Evolutionary conservation across 2,113 vertebrate species (phyloP), one percentile per base, ranked within the genome.

Genomic region (Ursus arctos): DNA sequence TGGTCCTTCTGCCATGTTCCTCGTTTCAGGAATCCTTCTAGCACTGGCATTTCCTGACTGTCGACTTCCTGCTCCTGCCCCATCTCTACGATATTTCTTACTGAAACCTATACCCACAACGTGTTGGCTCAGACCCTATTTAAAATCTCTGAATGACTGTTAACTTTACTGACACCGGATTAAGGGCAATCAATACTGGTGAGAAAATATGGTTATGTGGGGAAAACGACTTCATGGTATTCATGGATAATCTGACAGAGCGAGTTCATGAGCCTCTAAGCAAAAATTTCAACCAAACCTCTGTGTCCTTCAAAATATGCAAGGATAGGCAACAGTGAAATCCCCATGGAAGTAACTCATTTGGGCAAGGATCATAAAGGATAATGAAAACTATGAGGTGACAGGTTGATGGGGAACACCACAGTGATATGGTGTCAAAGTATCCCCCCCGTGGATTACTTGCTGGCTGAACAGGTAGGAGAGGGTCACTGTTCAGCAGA

Each of bases 251-350:
- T 76, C 49, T 71, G n/a, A 57, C 43, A 83, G 2, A 89, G 33
- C 10, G 93, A 87, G 57, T 72, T 86, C n/a, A 85, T 33, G 43
- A 96, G 21, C n/a, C 69, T 91, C 61, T 84, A 94, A 89, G 14
- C 19, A 57, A 88, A 80, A 8, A n/a, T 81, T 85, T 93, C 53
- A 43, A 19, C 1, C 69, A 91, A 88, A 84, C 12, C 16, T 87
- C 6, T 21, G 19, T 28, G 26, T 81, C 40, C 28, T 94, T 96
- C 65, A 96, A 92, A 94, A 72, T 79, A 71, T 21, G 0, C 89
- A 65, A 59, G 51, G 63, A 15, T 59, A 82, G 65, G 10, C 47
- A 91, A 7, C 8, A 16, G 51, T 85, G 47, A 81, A 91, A 95
- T 4, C 1, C 10, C 31, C 31, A 59, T 12, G 84, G 47, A 81